Conservation (phyloP, 1,140 invertebrate species). For the Tyrophagus putrescentiae region DNA sequence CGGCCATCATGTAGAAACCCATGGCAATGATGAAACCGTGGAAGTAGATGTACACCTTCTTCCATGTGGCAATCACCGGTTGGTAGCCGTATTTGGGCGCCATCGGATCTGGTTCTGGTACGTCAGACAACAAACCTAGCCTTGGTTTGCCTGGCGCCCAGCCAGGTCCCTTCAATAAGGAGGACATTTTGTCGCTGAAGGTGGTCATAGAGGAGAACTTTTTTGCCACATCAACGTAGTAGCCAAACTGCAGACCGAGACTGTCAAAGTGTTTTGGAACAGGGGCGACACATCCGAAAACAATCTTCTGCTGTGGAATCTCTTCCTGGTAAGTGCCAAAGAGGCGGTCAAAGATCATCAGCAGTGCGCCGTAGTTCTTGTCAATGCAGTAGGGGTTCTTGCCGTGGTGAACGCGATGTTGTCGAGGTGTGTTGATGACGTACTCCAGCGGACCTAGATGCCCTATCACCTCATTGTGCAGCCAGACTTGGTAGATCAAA, state of each 20-base stretch:
- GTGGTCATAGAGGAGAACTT: conserved; percentile 18
- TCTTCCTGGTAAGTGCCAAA: conserved; percentile 40
- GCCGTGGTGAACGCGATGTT: conserved; percentile 80
- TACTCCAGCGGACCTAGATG: conserved; percentile 63
- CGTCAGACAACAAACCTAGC: conserved; percentile 22
- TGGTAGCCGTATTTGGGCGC: neutral
- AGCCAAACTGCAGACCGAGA: conserved; percentile 36
- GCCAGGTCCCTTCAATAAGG: conserved; percentile 26
- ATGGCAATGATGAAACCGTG: neutral
- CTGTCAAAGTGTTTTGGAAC: conserved; percentile 57
- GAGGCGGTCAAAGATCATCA: conserved; percentile 46
- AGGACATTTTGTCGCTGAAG: conserved; percentile 21
- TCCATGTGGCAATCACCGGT: neutral
- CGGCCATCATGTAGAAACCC: conserved; percentile 7
- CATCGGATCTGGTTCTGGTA: conserved; percentile 12
- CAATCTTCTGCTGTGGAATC: conserved; percentile 44
- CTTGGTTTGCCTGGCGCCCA: conserved; percentile 25
- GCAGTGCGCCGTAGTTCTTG: conserved; percentile 46
- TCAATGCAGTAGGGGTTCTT: conserved; percentile 47
- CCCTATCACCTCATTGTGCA: conserved; percentile 64
- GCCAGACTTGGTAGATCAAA: conserved; percentile 77
- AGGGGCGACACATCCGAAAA: conserved; percentile 68
- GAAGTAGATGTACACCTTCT: neutral
- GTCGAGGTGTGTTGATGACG: conserved; percentile 69
- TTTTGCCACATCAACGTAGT: conserved; percentile 21